phyloP scores from a whole-genome alignment of 2,113 vertebrate genomes.

The Actenoides lindsayi region DNA sequence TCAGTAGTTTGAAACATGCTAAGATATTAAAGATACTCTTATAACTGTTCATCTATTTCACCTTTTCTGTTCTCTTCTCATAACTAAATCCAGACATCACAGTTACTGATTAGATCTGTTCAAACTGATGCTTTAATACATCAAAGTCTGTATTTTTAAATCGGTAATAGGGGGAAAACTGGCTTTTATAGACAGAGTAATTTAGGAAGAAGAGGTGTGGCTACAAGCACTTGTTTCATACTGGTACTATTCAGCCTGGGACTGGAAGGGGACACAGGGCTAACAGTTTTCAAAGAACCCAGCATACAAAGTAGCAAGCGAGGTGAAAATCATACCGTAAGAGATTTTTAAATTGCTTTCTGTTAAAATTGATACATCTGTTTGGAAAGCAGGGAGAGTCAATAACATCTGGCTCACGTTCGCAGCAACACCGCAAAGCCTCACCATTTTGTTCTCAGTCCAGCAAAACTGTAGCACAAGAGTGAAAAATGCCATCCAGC shows the following conservation, averaged over 20 bases:
- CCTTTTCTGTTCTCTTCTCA: constrained; percentile 35
- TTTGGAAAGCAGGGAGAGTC: background rate
- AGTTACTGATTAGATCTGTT: background rate
- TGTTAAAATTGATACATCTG: background rate
- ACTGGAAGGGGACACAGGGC: background rate
- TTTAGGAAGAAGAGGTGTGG: background rate
- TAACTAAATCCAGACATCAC: constrained; percentile 13
- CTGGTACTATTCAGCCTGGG: background rate
- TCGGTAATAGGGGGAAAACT: background rate
- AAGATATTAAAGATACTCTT: constrained; percentile 47
- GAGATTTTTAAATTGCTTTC: background rate
- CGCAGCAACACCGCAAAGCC: background rate
- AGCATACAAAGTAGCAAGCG: background rate
- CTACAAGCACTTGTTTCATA: background rate
- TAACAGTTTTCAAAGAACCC: background rate
- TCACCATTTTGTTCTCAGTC: background rate
- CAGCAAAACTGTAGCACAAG: background rate
- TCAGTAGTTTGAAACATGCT: constrained; percentile 61
- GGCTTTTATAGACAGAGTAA: background rate
- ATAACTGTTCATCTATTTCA: background rate
- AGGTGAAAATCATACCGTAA: background rate
- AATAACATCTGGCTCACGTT: background rate
- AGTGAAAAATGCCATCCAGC: background rate
- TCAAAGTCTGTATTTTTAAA: background rate
- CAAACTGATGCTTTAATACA: background rate